Evolutionary conservation across 2,797 vertebrate species (phyloP).

Genomic region (Balearica regulorum): DNA sequence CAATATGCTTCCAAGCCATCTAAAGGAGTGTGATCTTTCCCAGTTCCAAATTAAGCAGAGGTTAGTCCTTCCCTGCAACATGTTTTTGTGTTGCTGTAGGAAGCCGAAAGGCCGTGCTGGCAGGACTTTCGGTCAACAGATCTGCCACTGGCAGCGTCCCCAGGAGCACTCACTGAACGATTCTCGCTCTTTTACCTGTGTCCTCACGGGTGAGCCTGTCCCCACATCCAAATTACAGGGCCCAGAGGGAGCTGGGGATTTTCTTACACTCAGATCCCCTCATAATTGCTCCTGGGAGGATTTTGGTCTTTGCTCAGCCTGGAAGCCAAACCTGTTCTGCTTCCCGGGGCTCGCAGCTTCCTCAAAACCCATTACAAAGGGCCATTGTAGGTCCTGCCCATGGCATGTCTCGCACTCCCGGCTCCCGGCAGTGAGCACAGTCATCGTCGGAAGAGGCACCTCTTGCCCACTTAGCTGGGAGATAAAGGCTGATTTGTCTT

Average conservation of each 20-base stretch:
- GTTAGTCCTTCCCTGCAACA: neutral
- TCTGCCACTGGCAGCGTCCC: accelerated
- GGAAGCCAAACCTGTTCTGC: neutral
- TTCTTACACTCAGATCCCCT: neutral
- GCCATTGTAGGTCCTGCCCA: neutral
- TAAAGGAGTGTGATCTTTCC: conserved; percentile 15
- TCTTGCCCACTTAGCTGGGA: conserved; percentile 20
- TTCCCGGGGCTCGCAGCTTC: neutral
- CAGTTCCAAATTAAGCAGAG: neutral
- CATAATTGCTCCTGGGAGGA: neutral
- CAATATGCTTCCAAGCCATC: conserved; percentile 33
- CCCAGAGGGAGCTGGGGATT: neutral
- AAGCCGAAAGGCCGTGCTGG: accelerated
- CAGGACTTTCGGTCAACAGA: neutral
- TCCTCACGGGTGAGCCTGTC: neutral
- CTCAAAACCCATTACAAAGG: neutral
- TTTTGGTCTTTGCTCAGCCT: neutral
- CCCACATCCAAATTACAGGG: neutral
- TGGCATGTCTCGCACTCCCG: accelerated
- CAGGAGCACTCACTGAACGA: accelerated
- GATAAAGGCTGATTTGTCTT: conserved; percentile 24
- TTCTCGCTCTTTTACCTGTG: neutral
- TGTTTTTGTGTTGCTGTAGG: neutral
- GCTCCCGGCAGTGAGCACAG: neutral
- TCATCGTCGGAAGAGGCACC: neutral